Percentiles rank a stretch among this genome's conserved stretches.
These are phyloP conservation scores for Notolabrus celidotus DNA, from an alignment of 2,797 vertebrate genomes.

Conservation along the genomic window DNA sequence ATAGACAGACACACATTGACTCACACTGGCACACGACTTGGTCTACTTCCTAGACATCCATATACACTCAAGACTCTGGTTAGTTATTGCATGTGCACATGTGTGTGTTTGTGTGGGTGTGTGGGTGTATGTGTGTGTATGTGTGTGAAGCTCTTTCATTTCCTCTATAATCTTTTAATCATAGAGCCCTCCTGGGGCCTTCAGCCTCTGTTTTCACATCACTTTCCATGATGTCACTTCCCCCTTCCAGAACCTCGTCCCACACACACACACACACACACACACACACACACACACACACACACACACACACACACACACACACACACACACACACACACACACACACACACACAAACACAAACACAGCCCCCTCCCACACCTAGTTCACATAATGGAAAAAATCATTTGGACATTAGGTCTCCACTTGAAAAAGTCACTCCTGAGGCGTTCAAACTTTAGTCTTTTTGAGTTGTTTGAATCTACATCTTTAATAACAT, in stretches of 20 bases:
- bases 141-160: conserved; percentile 72
- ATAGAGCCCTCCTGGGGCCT: conserved; percentile 72
- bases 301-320: conserved; percentile 19
- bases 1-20: conserved; percentile 33
- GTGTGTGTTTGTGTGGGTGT: conserved; percentile 24
- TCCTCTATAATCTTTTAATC: conserved; percentile 82
- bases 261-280: conserved; percentile 18
- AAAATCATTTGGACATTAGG: neutral
- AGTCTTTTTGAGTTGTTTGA: neutral
- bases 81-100: conserved; percentile 41
- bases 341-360: conserved; percentile 16
- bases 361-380: conserved; percentile 24
- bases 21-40: conserved; percentile 16
- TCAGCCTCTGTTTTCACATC: conserved; percentile 63
- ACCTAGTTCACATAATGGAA: conserved; percentile 6
- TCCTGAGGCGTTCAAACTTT: neutral
- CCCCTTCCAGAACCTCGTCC: conserved; percentile 25
- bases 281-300: conserved; percentile 13
- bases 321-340: conserved; percentile 15
- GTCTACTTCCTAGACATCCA: conserved; percentile 33
- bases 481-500: neutral
- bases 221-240: conserved; percentile 81
- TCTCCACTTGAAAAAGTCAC: no score
- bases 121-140: conserved; percentile 10
- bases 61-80: conserved; percentile 21